Conservation (phyloP, 2,797 vertebrate genomes). For the Scolopax bukidnonensis region DNA sequence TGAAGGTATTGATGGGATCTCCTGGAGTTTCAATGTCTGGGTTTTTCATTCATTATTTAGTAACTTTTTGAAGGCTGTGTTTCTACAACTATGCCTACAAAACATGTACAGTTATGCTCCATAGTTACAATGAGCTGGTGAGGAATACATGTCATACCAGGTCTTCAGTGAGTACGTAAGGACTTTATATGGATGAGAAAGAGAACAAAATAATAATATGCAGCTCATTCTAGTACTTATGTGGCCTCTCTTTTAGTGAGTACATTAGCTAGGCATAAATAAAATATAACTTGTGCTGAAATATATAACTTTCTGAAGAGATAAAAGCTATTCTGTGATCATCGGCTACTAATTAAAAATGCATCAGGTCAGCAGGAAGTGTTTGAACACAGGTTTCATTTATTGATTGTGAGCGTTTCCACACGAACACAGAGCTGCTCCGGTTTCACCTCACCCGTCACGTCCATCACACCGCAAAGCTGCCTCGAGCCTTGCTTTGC, state of each 20-base stretch:
- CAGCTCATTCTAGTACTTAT: neutral
- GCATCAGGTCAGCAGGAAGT: constrained; percentile 20
- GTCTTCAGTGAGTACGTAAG: accelerated
- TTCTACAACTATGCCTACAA: neutral
- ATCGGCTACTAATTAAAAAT: constrained; percentile 46
- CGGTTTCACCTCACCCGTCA: neutral
- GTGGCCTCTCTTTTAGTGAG: neutral
- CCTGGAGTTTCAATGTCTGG: neutral
- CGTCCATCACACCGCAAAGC: accelerated
- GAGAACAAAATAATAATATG: neutral
- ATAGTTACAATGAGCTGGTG: neutral
- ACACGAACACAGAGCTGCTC: neutral
- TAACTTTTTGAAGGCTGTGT: neutral
- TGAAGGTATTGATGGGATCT: neutral
- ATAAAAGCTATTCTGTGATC: constrained; percentile 33
- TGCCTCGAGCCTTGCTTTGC: neutral
- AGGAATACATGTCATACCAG: neutral
- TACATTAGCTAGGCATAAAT: constrained; percentile 21
- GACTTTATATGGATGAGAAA: neutral
- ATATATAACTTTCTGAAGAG: constrained; percentile 3
- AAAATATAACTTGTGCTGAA: constrained; percentile 20
- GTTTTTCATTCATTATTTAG: neutral
- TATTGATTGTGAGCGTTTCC: neutral
- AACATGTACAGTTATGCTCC: neutral
- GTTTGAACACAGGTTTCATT: neutral